Conservation (phyloP, 2,888 invertebrate species). For the Elegia similella region DNA sequence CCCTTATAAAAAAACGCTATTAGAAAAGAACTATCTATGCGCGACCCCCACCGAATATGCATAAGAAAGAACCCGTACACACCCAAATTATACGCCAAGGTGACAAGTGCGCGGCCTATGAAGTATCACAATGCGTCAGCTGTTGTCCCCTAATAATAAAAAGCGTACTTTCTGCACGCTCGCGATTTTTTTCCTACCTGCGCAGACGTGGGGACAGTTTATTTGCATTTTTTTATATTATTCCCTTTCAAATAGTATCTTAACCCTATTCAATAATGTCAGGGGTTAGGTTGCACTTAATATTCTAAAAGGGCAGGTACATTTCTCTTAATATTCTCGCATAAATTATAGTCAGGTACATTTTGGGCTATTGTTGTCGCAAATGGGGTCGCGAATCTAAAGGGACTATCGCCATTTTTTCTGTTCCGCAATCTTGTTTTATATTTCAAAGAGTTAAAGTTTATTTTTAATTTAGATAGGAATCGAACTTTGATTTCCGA, state of each 20-base stretch:
- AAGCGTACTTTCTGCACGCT: constrained; percentile 56
- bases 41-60: constrained; percentile 71
- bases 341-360: constrained; percentile 83
- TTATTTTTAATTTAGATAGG: constrained; percentile 29
- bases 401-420: constrained; percentile 29
- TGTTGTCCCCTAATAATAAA: constrained; percentile 40
- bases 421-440: constrained; percentile 41
- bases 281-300: constrained; percentile 83
- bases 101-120: constrained; percentile 71
- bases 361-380: constrained; percentile 74
- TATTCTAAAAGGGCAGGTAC: constrained; percentile 83
- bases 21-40: constrained; percentile 76
- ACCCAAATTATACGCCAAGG: constrained; percentile 78
- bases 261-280: constrained; percentile 80
- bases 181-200: constrained; percentile 68
- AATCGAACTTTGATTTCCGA: constrained; percentile 49
- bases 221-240: constrained; percentile 80
- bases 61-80: constrained; percentile 70
- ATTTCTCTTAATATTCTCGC: constrained; percentile 81
- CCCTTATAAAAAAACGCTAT: constrained; percentile 73
- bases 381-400: constrained; percentile 45
- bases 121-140: constrained; percentile 42
- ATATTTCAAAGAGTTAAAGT: constrained; percentile 33
- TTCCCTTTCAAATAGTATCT: constrained; percentile 79
- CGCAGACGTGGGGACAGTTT: constrained; percentile 74